Evolutionary conservation across 2,888 invertebrate genomes (phyloP), one percentile per base, ranked within the genome.

Genomic region (Molorchus minor): DNA sequence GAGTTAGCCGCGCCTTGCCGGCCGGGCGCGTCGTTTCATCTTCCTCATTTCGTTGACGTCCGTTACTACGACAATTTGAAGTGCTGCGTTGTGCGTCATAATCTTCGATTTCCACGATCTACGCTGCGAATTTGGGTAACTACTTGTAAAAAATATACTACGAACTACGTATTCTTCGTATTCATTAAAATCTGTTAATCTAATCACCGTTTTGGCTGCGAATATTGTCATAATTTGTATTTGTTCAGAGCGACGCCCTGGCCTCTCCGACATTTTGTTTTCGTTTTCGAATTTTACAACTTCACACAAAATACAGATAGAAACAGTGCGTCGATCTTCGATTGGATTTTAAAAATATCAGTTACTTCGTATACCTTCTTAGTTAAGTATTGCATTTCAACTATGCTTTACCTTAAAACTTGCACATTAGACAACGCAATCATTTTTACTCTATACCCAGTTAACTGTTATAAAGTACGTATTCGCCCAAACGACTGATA

Each of bases 111-210:
- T 49, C 54, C 46, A 54, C 55, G 52, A 58, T 55, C 63, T 58
- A 54, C 65, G 68, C 80, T 76, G 73, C 79, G 79, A 79, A 73
- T 74, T 79, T 79, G 78, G 80, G 80, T 80, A 80, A 81, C 80
- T 81, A 80, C 71, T 70, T 75, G 76, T 76, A 78, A 77, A 71
- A 75, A 71, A 78, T 78, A 76, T 74, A 74, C 75, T 76, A 73
- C 76, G 77, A 78, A 70, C 77, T 76, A 72, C 76, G 78, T 74
- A 76, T 74, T 75, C 79, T 78, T 73, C 79, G 79, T 77, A 71
- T 73, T 75, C 71, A 40, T 73, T n/a, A n/a, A 71, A 73, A 63
- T 72, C 73, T 73, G 72, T 68, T 72, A 70, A 72, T 68, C 68
- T 71, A 73, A 74, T 77, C 75, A 72, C 74, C 77, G 77, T 77